Evolutionary conservation across 2,797 vertebrate species (phyloP), one percentile per base, ranked within the genome.

Genomic region (Cichlasoma orientale): DNA sequence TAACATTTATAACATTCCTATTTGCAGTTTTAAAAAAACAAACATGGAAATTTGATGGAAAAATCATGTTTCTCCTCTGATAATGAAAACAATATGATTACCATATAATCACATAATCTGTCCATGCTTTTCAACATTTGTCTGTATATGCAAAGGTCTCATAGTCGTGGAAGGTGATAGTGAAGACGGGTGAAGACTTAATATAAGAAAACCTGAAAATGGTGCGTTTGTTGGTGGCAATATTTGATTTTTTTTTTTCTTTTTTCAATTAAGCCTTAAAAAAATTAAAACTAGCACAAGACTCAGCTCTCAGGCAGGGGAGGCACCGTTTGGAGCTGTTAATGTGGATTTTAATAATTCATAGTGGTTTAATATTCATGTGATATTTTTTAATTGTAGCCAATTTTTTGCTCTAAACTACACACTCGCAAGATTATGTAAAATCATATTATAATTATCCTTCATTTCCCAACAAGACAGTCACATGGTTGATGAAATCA

Each of bases 291-390:
- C 19, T 12, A 11, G 44, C 47, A 47, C 14, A 66, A 27, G 0
- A 66, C 41, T 1, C 23, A 66, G 3, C 23, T 2, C 23, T 27
- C 61, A 47, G 9, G 16, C 38, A 66, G 38, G 61, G 19, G 7
- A 25, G 38, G 4, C 27, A 19, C 52, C 41, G 19, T 56, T 61
- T 7, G 23, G 7, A 7, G 29, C 5, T n/a, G 31, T 36, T 68
- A 29, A 3, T 14, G 13, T 47, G 10, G 75, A 52, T 82, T 82
- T 75, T 72, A 75, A 77, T 66, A 50, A 71, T 52, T 54, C 47
- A 8, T 52, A 21, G 16, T 47, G 19, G 8, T 52, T 82, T 66
- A 55, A 78, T 47, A 18, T 56, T 53, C 47, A 79, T 66, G 31
- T 36, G 19, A 52, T 33, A 19, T 23, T 36, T 33, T 7, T 33